Evolutionary conservation across 2,113 vertebrate genomes (phyloP).

Genomic region (Crotalus helleri): DNA sequence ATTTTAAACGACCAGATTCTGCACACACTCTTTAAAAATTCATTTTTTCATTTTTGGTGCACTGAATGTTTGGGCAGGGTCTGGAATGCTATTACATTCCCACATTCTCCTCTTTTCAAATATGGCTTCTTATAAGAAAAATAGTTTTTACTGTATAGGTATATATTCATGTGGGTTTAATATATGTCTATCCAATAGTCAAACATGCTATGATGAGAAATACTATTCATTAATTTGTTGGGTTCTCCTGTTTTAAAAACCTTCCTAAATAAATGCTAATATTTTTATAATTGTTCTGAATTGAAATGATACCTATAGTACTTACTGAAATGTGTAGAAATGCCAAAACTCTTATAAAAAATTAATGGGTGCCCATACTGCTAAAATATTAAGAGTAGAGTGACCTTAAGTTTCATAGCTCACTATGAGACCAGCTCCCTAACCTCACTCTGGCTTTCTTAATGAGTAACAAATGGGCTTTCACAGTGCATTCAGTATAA

Average conservation of each 20-base stretch:
- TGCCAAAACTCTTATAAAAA: slow-evolving; percentile 58
- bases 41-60: background rate
- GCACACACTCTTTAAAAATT: background rate
- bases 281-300: background rate
- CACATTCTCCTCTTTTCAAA: background rate
- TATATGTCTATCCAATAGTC: background rate
- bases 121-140: background rate
- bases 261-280: slow-evolving; percentile 24
- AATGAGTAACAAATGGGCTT: slow-evolving; percentile 79
- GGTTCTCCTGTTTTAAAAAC: slow-evolving; percentile 26
- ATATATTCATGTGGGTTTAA: background rate
- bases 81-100: background rate
- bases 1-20: background rate
- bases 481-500: slow-evolving; percentile 62
- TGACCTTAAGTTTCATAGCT: slow-evolving; percentile 68
- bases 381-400: slow-evolving; percentile 61
- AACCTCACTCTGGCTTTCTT: slow-evolving; percentile 65
- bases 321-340: slow-evolving; percentile 46
- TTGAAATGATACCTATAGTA: slow-evolving; percentile 51
- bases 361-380: slow-evolving; percentile 59
- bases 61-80: background rate
- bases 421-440: slow-evolving; percentile 58
- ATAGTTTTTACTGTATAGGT: background rate
- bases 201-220: background rate
- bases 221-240: background rate